These are phyloP conservation scores for Dryas iulia DNA, from an alignment of 1,140 invertebrate species.

Conservation along the genomic window DNA sequence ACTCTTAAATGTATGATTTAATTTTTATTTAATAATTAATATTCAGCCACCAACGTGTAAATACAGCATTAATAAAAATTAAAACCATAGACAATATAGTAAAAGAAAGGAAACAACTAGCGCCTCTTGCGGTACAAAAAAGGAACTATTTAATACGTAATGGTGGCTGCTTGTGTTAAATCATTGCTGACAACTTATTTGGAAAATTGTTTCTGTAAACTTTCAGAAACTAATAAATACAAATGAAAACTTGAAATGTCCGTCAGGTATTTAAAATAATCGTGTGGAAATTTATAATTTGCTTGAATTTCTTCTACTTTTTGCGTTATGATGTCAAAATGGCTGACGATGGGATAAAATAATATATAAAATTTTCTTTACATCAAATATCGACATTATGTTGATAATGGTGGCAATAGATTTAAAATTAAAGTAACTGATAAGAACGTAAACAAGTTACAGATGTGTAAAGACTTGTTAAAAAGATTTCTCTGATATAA, in stretches of 20 bases:
- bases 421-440: slow-evolving; percentile 43
- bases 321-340: slow-evolving; percentile 39
- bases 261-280: slow-evolving; percentile 46
- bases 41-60: no score
- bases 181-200: slow-evolving; percentile 77
- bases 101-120: slow-evolving; percentile 19
- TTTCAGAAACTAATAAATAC: slow-evolving; percentile 61
- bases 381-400: slow-evolving; percentile 26
- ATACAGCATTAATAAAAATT: neutral
- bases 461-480: slow-evolving; percentile 2
- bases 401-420: slow-evolving; percentile 49
- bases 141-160: slow-evolving; percentile 48
- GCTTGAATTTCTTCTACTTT: neutral
- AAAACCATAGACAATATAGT: slow-evolving; percentile 16
- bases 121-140: slow-evolving; percentile 25
- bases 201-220: slow-evolving; percentile 59
- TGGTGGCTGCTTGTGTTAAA: slow-evolving; percentile 68
- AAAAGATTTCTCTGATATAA: neutral
- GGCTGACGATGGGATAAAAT: slow-evolving; percentile 29
- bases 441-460: slow-evolving; percentile 44
- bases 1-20: no score
- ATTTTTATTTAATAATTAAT: no score
- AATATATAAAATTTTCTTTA: slow-evolving; percentile 14
- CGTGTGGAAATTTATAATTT: neutral
- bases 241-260: slow-evolving; percentile 34